Evolutionary conservation across 2,888 invertebrate genomes (phyloP).

Genomic region (Brenthis daphne): DNA sequence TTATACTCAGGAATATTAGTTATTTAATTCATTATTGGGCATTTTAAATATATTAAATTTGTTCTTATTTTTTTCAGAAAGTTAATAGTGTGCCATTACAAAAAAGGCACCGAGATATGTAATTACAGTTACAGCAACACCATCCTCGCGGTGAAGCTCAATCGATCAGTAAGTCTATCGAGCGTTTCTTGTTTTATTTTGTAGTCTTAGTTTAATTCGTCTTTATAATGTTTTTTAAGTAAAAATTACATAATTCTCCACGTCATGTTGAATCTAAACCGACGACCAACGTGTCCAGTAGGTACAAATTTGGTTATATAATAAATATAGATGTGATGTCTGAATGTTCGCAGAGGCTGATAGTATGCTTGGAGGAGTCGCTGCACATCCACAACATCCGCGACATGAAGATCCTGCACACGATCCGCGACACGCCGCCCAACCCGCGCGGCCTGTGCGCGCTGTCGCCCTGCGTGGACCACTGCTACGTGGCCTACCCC

Average conservation of each 20-base stretch:
- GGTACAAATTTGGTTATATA: not conserved
- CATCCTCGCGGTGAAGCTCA: conserved; percentile 96
- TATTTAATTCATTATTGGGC: not conserved
- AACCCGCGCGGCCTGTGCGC: conserved; percentile 97
- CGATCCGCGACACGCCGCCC: conserved; percentile 98
- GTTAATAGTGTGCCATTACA: conserved; percentile 98
- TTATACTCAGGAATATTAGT: not conserved
- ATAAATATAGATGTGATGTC: not conserved
- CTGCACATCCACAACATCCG: conserved; percentile 99
- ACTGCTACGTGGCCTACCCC: conserved; percentile 98
- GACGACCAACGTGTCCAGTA: too few species aligned
- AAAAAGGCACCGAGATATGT: conserved; percentile 98
- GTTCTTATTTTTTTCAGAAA: conserved; percentile 68
- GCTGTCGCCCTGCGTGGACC: conserved; percentile 93
- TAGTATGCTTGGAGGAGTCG: conserved; percentile 98
- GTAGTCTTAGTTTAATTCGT: not conserved
- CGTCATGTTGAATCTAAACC: too few species aligned
- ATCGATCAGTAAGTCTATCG: conserved; percentile 89
- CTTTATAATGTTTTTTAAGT: too few species aligned
- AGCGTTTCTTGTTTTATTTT: not conserved
- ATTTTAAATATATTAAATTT: not conserved
- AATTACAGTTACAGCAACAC: conserved; percentile 97
- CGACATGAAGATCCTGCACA: conserved; percentile 99
- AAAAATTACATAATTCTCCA: too few species aligned
- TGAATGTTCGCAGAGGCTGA: conserved; percentile 86